Evolutionary conservation across 2,888 invertebrate species (phyloP), one percentile per base, ranked within the genome.

Genomic region (Microdon myrmicae): DNA sequence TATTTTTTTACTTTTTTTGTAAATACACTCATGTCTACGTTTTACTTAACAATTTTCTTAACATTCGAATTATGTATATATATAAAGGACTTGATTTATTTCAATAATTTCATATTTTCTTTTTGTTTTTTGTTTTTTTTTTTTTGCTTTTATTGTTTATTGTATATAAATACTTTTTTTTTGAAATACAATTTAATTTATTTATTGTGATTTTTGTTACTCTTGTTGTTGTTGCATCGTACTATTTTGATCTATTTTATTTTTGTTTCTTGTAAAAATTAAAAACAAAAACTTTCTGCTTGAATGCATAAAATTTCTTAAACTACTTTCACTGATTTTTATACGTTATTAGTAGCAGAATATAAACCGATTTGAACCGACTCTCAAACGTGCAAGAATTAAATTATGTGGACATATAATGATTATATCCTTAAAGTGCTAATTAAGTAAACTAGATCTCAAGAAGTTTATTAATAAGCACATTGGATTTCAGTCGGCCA

Each of bases 21-120:
- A 69, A 68, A 70, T 69, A 68, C 64, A 60, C 58, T 69, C 61
- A 68, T 61, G 55, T 54, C 12, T 66, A 60, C 60, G 13, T 5
- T 54, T 47, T 32, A 37, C 39, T 64, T 54, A 48, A 49, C 56
- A 67, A 25, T 53, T 60, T 58, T 53, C 61, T 69, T 58, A 47
- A 47, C 32, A 45, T 39, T 17, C 39, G 16, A 47, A 28, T 43
- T 29, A 53, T 43, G 39, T 58, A 41, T 29, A 53, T 43, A 35
- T 58, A 41, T 55, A 64, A 47, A 53, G 43, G 51, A 61, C 39
- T 19, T 23, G 14, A 43, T 41, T 54, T 48, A 48, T 49, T 32
- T 55, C n/a, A n/a, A 28, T 51, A 39, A 22, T 38, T 45, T 45
- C 44, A 54, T 38, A 3, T 23, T 29, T 16, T 28, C 23, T 32